phyloP scores from a whole-genome alignment of 1,140 invertebrate species.

The Drosophila carrolli region DNA sequence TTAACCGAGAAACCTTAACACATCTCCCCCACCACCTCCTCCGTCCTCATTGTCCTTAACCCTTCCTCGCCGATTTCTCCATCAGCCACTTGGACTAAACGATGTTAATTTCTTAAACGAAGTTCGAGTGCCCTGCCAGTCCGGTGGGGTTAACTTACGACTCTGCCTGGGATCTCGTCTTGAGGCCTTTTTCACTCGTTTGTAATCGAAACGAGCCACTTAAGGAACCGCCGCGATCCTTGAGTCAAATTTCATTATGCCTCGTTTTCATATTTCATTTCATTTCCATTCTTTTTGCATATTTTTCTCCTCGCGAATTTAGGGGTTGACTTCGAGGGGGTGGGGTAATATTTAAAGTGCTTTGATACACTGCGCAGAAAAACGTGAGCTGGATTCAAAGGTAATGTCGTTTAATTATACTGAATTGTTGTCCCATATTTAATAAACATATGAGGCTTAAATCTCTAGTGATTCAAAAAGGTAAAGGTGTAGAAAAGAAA shows the following conservation, averaged over 20 bases:
- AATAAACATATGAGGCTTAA: too few species aligned
- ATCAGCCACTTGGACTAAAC: conserved; percentile 73
- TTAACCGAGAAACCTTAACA: conserved; percentile 62
- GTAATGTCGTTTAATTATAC: too few species aligned
- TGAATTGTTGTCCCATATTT: too few species aligned
- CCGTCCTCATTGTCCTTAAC: conserved; percentile 18
- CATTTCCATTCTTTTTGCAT: conserved; percentile 53
- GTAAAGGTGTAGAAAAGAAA: too few species aligned
- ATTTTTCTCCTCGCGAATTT: conserved; percentile 48
- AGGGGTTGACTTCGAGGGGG: conserved; percentile 55
- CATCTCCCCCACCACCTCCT: conserved; percentile 13
- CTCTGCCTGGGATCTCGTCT: conserved; percentile 58
- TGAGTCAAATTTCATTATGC: conserved; percentile 70
- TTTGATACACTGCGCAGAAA: conserved; percentile 16
- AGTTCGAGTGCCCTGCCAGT: conserved; percentile 27
- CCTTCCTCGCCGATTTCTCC: conserved; percentile 6
- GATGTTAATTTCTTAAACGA: conserved; percentile 77
- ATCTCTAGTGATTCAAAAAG: too few species aligned
- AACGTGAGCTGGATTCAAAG: too few species aligned
- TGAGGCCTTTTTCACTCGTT: conserved; percentile 41
- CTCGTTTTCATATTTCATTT: conserved; percentile 54
- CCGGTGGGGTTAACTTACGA: conserved; percentile 53
- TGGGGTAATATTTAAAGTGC: conserved; percentile 40
- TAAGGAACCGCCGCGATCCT: conserved; percentile 60
- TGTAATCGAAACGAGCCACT: conserved; percentile 82